A percentile compares a stretch with the other conserved stretches of the same genome.
Evolutionary conservation across 2,113 vertebrate species (phyloP).

Genomic region (Henicopernis longicauda): DNA sequence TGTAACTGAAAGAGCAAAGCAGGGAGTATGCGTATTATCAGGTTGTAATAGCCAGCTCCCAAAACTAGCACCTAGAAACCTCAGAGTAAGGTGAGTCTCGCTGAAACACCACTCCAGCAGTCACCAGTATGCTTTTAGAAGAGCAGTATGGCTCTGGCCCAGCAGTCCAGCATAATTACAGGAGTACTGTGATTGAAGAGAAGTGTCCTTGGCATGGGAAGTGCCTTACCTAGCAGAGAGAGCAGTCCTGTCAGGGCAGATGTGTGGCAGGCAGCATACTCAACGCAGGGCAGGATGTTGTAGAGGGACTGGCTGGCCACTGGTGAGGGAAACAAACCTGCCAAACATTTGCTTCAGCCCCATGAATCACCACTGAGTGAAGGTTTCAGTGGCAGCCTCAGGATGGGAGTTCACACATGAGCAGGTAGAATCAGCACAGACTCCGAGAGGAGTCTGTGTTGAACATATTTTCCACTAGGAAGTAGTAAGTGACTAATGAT

Average conservation of each 20-base stretch:
- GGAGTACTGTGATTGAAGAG: neutral
- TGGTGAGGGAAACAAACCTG: neutral
- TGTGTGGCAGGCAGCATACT: neutral
- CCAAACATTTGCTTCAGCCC: neutral
- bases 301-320: neutral
- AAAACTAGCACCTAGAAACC: neutral
- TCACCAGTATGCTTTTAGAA: neutral
- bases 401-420: neutral
- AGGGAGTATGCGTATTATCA: neutral
- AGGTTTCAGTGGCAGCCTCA: neutral
- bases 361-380: fast-evolving
- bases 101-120: neutral
- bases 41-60: neutral
- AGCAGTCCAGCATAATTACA: neutral
- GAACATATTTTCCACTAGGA: neutral
- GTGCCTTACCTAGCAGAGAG: neutral
- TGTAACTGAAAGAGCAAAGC: neutral
- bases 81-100: neutral
- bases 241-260: neutral
- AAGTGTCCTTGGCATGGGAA: neutral
- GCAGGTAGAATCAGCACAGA: neutral
- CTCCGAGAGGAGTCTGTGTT: fast-evolving
- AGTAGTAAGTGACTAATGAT: neutral
- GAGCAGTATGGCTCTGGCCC: neutral
- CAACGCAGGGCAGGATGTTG: neutral